These are phyloP conservation scores for Caenorhabditis tropicalis DNA, from an alignment of 1,140 invertebrate genomes.

Conservation along the genomic window DNA sequence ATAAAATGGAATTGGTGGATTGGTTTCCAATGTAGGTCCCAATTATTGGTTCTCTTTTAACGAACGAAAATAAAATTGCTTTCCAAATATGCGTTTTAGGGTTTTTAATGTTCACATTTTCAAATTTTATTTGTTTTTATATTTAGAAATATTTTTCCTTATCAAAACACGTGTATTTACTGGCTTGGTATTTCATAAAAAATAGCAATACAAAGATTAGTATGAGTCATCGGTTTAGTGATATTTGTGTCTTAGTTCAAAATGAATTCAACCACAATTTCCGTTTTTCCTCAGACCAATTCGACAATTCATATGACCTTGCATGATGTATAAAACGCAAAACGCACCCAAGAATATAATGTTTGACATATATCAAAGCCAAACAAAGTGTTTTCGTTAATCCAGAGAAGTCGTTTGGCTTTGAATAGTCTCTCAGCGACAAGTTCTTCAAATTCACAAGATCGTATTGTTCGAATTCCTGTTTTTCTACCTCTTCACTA, in stretches of 20 bases:
- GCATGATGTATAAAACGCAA: neutral
- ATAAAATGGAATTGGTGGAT: neutral
- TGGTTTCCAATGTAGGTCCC: slow-evolving; percentile 4
- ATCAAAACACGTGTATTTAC: no score
- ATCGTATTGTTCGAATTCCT: slow-evolving; percentile 3
- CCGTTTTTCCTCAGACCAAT: neutral
- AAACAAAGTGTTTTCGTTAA: neutral
- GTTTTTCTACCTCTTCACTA: slow-evolving; percentile 16
- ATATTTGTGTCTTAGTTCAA: no score
- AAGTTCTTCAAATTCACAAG: slow-evolving; percentile 1
- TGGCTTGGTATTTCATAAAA: no score
- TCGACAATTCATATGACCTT: neutral
- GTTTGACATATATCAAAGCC: neutral
- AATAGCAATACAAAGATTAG: no score
- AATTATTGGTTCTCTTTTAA: neutral
- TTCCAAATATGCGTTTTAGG: no score
- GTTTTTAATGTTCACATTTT: no score
- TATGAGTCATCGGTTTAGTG: neutral
- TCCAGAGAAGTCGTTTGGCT: neutral
- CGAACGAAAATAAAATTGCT: no score
- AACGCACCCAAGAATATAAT: neutral
- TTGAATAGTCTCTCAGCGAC: neutral
- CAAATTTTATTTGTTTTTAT: no score
- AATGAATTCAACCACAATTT: neutral
- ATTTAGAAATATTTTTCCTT: no score